Evolutionary conservation across 2,797 vertebrate genomes (phyloP), one percentile per base, ranked within the genome.

Genomic region (Streptopelia turtur): DNA sequence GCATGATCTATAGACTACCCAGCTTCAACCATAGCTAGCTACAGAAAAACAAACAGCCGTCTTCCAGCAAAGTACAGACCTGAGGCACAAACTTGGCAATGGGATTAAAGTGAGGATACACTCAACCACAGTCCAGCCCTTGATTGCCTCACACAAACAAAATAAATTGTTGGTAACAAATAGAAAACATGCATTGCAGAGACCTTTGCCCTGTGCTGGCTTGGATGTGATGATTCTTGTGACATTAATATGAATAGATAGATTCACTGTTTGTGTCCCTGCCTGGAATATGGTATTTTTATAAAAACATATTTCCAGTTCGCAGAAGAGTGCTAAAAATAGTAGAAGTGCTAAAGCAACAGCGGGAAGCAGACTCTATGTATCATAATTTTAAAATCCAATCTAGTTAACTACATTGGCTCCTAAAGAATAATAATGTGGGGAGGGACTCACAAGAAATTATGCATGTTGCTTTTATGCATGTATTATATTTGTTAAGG

Each of bases 271-370:
- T 83, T 94, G 24, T 87, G 74, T 56, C 43, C 22, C 33, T 90
- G 50, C 52, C 41, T 68, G 55, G 77, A 87, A 78, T 71, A 91
- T 53, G 22, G 16, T 61, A 28, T 68, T 52, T 93, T 91, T 87
- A 70, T 77, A 25, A 92, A 94, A 93, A 93, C 64, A 52, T 74
- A 87, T 82, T 95, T 93, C 31, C 57, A 78, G 15, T 95, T 93
- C 81, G 77, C 68, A 75, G 71, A 80, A 87, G 37, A 75, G n/a
- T 31, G 27, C 60, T 94, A 93, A 91, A 95, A 95, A 87, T 89
- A 92, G 49, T 52, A 50, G 45, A 94, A 72, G 39, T 64, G 60
- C 45, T 75, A 85, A 93, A 83, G 49, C 27, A 94, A 43, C 35
- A 66, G 37, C 60, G 69, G 77, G 56, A 94, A 87, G 50, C 30